Base-by-base conservation (phyloP, 2,888 invertebrate species). In the Drosophila diplacantha region DNA sequence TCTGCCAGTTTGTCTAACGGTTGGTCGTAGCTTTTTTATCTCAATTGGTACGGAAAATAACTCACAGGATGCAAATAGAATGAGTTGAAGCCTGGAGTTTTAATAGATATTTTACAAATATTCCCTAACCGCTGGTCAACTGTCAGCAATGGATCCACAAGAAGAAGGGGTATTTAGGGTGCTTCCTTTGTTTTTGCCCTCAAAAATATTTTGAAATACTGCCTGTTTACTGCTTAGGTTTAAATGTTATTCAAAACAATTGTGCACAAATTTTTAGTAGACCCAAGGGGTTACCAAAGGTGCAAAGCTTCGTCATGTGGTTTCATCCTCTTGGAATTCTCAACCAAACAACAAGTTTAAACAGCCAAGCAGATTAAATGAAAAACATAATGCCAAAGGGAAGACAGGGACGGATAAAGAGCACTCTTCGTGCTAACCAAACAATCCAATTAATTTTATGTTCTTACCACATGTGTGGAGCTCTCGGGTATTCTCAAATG, bases 391-490 rank as follows among this genome's bases (percentile, higher is more conserved):
- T 8, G 18, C 18, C 18, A 9, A 26, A 20, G 18, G 44, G 20
- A 46, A 20, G 44, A 20, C 44, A 20, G 31, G 20, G 29, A 46
- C 3, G 44, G 44, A 18, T 31, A 9, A 29, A 12, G 31, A n/a
- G 24, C 14, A 41, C 39, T 41, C 32, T 38, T 34, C 12, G 14
- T 41, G 31, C 46, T 39, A 54, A 46, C 34, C 57, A 50, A 69
- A 37, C 39, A 52, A 53, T 67, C 69, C 69, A 77, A 75, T 81
- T 75, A 71, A 74, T 81, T 69, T 74, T 53, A 67, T 72, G 66
- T 56, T 59, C 56, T 61, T 62, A 32, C 57, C 69, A 57, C 63
- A 55, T 52, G 35, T 38, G 24, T 11, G 62, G 37, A 53, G 37
- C 44, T 26, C 24, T 44, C 24, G 38, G n/a, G 58, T 54, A 57